Evolutionary conservation across 2,888 invertebrate genomes (phyloP), one percentile per base, ranked within the genome.

Genomic region (Brenthis hecate): DNA sequence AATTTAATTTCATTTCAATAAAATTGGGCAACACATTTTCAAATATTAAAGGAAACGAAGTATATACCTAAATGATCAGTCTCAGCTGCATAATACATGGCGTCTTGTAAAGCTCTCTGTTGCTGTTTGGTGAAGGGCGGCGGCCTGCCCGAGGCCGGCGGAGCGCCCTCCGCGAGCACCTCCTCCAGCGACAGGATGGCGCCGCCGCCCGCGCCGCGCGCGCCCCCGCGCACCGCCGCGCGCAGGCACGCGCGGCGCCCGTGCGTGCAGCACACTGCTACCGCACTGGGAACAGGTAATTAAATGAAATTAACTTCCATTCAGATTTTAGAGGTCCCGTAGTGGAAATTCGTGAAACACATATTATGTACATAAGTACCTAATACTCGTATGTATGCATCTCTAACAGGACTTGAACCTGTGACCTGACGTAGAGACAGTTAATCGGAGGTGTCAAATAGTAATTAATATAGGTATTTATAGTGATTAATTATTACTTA

Each of bases 81-180:
- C 87, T 98, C 98, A 0, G 98, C 97, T 72, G 97, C 97, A 82
- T 98, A 98, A 83, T 98, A 98, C 97, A 98, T 97, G 28, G 98
- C 98, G 86, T 98, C 98, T 81, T 98, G 97, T 69, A 98, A 91
- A 56, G 96, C 96, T 77, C 97, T 96, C 74, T 96, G 95, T 88
- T 98, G 97, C 48, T 95, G 94, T 88, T 98, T 98, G 76, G 95
- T 97, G 80, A 97, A 94, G 53, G 94, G 83, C 3, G 91, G 87
- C 13, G 80, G 81, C 61, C 80, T 75, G 84, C 82, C 92, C 94
- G 74, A 28, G 86, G 73, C 85, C 70, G 75, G 72, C 63, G 84
- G 85, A 64, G 78, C 95, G 56, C 97, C 97, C 89, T 98, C 98
- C 0, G 98, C 98, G 55, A 98, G 93, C 88, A 97, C 98, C 86